These are phyloP conservation scores for Diachrysia chrysitis DNA, from an alignment of 2,888 invertebrate genomes.

Conservation along the genomic window DNA sequence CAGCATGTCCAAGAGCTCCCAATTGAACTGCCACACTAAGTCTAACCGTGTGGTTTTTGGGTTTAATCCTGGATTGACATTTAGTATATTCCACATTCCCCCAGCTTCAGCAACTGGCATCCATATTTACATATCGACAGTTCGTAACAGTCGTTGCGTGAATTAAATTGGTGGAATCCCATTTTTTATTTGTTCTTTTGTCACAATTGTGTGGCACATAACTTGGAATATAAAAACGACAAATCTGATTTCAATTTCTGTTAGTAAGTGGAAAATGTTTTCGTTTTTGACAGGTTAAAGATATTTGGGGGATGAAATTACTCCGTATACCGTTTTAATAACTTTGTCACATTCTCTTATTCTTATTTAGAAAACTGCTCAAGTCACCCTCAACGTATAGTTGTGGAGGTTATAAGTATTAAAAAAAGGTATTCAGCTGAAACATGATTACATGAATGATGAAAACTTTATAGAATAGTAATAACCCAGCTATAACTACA, in stretches of 20 bases:
- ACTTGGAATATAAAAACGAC: conserved; percentile 6
- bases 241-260: conserved; percentile 5
- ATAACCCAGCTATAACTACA: not conserved
- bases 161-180: conserved; percentile 49
- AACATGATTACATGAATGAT: too few relatives aligned
- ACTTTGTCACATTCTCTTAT: not conserved
- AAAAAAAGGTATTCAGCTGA: too few relatives aligned
- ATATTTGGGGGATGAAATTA: not conserved
- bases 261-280: not conserved
- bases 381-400: too few relatives aligned
- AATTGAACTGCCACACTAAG: not conserved
- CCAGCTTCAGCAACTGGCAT: conserved; percentile 31
- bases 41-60: not conserved
- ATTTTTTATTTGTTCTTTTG: conserved; percentile 37
- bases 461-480: too few relatives aligned
- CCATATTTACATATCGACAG: conserved; percentile 56
- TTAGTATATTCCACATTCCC: conserved; percentile 22
- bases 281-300: not conserved
- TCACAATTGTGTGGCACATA: conserved; percentile 6
- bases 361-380: too few relatives aligned
- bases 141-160: conserved; percentile 32
- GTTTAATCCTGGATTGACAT: not conserved
- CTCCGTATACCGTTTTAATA: not conserved
- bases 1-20: not conserved
- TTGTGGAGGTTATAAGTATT: too few relatives aligned